Evolutionary conservation across 2,797 vertebrate genomes (phyloP).

Genomic region (Cygnus olor): DNA sequence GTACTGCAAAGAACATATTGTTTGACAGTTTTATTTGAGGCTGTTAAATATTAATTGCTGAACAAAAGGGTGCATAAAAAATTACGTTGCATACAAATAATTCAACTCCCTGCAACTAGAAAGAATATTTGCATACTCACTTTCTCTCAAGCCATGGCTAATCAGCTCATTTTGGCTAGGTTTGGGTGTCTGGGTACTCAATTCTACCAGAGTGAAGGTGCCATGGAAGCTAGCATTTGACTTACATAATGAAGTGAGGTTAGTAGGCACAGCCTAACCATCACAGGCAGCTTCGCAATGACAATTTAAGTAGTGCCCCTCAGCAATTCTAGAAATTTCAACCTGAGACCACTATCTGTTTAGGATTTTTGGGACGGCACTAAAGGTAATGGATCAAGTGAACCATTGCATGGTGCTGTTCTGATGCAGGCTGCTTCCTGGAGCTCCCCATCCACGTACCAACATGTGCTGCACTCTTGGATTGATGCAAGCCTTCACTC

Average conservation of each 20-base stretch:
- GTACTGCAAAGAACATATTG: conserved; percentile 69
- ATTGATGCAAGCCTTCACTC: background rate
- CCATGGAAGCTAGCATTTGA: background rate
- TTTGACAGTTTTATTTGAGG: conserved; percentile 79
- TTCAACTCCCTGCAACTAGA: conserved; percentile 62
- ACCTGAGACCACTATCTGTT: background rate
- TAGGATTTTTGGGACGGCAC: background rate
- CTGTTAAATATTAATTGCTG: conserved; percentile 80
- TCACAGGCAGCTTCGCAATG: background rate
- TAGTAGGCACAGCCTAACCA: background rate
- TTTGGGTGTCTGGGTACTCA: background rate
- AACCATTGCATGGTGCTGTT: background rate
- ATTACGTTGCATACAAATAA: conserved; percentile 77
- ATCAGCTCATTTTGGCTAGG: background rate
- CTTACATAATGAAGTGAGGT: background rate
- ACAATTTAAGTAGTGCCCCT: background rate
- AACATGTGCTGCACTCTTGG: background rate
- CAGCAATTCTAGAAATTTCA: background rate
- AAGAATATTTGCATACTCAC: conserved; percentile 66
- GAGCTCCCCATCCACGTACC: background rate
- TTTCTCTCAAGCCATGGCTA: conserved; percentile 7
- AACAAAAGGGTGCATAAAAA: conserved; percentile 77
- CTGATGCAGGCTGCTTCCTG: background rate
- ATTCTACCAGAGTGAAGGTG: background rate
- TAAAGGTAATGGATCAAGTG: background rate